Conservation (phyloP, 2,888 invertebrate genomes). For the Spatulosminthurus flaviceps region DNA sequence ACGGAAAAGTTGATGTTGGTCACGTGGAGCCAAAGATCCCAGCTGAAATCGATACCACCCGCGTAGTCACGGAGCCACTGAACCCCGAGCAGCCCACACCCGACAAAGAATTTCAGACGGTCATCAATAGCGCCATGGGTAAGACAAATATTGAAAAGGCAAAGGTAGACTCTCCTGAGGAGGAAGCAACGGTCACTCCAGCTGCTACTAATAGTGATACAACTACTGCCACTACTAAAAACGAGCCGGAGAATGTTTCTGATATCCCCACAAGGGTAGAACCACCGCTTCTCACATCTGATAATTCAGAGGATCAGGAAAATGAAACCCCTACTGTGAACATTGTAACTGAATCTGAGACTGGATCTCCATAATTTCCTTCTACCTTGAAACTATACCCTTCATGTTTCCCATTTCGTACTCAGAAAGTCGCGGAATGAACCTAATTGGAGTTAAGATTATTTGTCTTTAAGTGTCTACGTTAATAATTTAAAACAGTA, state of each 20-base stretch:
- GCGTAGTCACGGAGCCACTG: not conserved
- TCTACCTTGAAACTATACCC: not conserved
- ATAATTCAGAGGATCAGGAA: conserved; percentile 23
- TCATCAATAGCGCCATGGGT: conserved; percentile 53
- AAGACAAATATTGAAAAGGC: conserved; percentile 32
- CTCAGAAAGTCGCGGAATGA: not conserved
- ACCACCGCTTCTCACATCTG: not conserved
- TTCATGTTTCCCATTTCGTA: not conserved
- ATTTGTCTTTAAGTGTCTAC: too few species aligned
- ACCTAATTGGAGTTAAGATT: not conserved
- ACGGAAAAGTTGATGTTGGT: not conserved
- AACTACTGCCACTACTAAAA: not conserved
- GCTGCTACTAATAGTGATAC: not conserved
- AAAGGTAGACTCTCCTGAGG: conserved; percentile 34
- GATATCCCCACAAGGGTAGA: not conserved
- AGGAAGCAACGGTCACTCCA: not conserved
- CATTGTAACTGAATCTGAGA: conserved; percentile 41
- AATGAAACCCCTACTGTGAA: conserved; percentile 28
- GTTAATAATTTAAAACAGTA: not conserved
- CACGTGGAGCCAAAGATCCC: not conserved
- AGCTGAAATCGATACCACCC: not conserved
- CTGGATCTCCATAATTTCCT: conserved; percentile 34
- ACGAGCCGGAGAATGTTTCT: not conserved
- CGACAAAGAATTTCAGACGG: conserved; percentile 62
- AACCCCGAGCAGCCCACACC: conserved; percentile 59